These are phyloP conservation scores for Steinernema carpocapsae DNA, from an alignment of 2,888 invertebrate species.

Conservation along the genomic window DNA sequence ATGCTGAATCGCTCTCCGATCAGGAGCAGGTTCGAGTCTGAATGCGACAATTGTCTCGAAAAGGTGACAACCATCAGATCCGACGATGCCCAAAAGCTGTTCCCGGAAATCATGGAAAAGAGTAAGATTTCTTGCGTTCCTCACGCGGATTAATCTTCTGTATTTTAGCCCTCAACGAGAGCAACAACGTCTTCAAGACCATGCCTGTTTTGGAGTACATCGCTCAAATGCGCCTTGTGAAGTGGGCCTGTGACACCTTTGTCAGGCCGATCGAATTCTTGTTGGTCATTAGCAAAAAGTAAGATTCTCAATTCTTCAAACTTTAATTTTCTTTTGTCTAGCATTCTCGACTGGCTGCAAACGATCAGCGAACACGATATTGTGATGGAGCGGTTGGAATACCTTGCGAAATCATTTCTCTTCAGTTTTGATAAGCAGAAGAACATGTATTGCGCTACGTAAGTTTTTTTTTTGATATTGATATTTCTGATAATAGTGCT, in stretches of 20 bases:
- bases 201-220: slow-evolving; percentile 25
- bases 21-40: slow-evolving; percentile 56
- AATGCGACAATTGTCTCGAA: slow-evolving; percentile 63
- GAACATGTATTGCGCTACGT: slow-evolving; percentile 31
- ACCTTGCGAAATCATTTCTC: slow-evolving; percentile 10
- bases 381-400: slow-evolving; percentile 1
- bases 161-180: slow-evolving; percentile 21
- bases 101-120: slow-evolving; percentile 47
- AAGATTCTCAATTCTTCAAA: neutral
- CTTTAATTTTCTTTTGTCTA: neutral
- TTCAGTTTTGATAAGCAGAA: slow-evolving; percentile 21
- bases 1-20: neutral
- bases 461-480: neutral
- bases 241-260: neutral
- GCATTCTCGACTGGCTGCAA: slow-evolving; percentile 2
- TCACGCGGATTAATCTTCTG: neutral
- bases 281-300: slow-evolving; percentile 10
- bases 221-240: slow-evolving; percentile 11
- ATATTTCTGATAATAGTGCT: no score
- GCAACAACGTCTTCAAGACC: neutral
- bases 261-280: slow-evolving; percentile 13
- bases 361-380: slow-evolving; percentile 7
- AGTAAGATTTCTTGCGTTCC: slow-evolving; percentile 40
- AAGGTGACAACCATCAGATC: slow-evolving; percentile 51
- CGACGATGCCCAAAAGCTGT: slow-evolving; percentile 38